Conservation (phyloP, 1,140 invertebrate species). For the Hermetia illucens region DNA sequence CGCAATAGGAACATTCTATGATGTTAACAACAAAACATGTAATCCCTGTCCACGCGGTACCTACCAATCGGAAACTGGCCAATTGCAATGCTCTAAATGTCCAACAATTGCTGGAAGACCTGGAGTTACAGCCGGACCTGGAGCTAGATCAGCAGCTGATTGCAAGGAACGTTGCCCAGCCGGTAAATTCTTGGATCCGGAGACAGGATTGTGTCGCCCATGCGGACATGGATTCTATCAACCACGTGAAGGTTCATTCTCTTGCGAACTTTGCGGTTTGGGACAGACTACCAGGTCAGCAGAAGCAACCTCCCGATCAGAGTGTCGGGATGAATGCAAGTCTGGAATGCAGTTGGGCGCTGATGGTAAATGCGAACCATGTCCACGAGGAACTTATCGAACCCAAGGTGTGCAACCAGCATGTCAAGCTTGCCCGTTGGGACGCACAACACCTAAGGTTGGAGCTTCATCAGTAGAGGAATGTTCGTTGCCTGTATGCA, state of each 20-base stretch:
- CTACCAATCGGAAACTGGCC: conserved; percentile 89
- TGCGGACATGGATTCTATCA: conserved; percentile 94
- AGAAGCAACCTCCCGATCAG: conserved; percentile 75
- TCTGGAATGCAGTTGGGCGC: conserved; percentile 76
- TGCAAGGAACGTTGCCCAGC: conserved; percentile 88
- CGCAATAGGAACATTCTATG: conserved; percentile 80
- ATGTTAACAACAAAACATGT: conserved; percentile 60
- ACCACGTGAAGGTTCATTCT: conserved; percentile 78
- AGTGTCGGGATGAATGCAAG: conserved; percentile 82
- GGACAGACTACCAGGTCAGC: conserved; percentile 86
- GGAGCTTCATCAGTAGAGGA: conserved; percentile 76
- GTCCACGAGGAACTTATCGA: conserved; percentile 80
- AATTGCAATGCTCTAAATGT: conserved; percentile 75
- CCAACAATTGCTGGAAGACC: conserved; percentile 72
- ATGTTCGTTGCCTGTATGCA: conserved; percentile 80
- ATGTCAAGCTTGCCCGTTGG: conserved; percentile 76
- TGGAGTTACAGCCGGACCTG: conserved; percentile 72
- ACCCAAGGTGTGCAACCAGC: conserved; percentile 75
- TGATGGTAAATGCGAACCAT: conserved; percentile 84
- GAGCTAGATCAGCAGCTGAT: conserved; percentile 72
- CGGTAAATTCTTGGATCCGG: conserved; percentile 82
- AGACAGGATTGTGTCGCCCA: conserved; percentile 66
- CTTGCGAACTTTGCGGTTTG: conserved; percentile 74
- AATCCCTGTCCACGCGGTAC: conserved; percentile 73
- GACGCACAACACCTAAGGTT: conserved; percentile 70